Percentiles rank a stretch among this genome's conserved stretches.
Evolutionary conservation across 2,888 invertebrate genomes (phyloP).

Genomic region (Petrolisthes manimaculis): DNA sequence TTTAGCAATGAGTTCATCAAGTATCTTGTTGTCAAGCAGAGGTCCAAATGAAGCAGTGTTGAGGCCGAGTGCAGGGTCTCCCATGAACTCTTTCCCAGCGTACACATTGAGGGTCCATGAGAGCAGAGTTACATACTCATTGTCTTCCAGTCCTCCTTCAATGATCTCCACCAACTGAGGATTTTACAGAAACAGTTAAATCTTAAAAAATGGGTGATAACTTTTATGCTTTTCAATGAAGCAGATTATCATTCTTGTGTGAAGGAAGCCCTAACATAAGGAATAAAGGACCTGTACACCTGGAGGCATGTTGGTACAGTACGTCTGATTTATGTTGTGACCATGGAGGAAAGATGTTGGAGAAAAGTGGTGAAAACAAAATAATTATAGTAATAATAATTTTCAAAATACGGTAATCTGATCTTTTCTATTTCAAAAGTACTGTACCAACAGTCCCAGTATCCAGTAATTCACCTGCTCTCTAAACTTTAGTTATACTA

Average conservation of each 20-base stretch:
- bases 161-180: conserved; percentile 85
- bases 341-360: too few relatives aligned
- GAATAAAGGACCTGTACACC: too few relatives aligned
- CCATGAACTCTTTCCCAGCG: conserved; percentile 87
- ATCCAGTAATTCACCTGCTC: background rate
- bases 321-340: too few relatives aligned
- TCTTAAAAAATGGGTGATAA: too few relatives aligned
- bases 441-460: background rate
- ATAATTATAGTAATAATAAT: conserved; percentile 15
- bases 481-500: background rate
- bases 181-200: background rate
- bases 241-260: too few relatives aligned
- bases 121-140: conserved; percentile 94
- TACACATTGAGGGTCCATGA: conserved; percentile 95
- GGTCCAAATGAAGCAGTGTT: conserved; percentile 80
- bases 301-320: too few relatives aligned
- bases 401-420: background rate
- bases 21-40: conserved; percentile 80
- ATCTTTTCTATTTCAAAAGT: background rate
- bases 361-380: background rate
- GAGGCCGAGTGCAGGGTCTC: conserved; percentile 81
- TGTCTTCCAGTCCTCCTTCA: conserved; percentile 90
- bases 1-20: conserved; percentile 84
- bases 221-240: too few relatives aligned
- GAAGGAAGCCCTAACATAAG: too few relatives aligned